Evolutionary conservation across 2,888 invertebrate species (phyloP), one percentile per base, ranked within the genome.

Genomic region (Microdon myrmicae): DNA sequence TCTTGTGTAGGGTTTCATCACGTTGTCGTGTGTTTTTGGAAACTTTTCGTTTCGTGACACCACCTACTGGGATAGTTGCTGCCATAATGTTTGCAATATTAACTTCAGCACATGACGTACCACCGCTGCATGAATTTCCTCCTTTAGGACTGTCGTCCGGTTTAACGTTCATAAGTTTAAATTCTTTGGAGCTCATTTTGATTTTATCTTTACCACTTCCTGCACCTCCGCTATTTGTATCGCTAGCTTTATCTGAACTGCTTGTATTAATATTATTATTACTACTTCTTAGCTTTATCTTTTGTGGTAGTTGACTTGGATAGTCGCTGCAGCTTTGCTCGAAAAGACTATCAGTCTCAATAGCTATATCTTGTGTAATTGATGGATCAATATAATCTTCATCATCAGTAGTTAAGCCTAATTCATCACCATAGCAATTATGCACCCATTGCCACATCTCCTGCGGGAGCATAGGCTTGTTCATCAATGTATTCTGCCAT

Each of bases 401-500:
- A 81, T 96, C 94, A 79, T 94, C 94, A 43, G 92, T 92, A 34
- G 94, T 94, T 75, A 96, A 84, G 31, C 96, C 96, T 69, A 96
- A 82, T 81, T 96, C 95, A 74, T 92, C 92, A 41, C 96, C 96
- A 82, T 97, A 97, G 75, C 90, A 91, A 72, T 89, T 87, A 82
- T 95, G 96, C 67, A 96, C 92, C 88, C 90, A 90, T 80, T 90
- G 88, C 93, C 93, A 93, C 80, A 93, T 86, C 81, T 94, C 92
- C 75, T 89, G 89, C 60, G 86, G 86, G 71, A 85, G 83, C 86
- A 92, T 88, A 35, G 87, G 90, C 84, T 94, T 90, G 79, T 93
- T 93, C 85, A 95, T 87, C 66, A 96, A 87, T 56, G 93, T 93
- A 83, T 94, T 95, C 83, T 96, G 96, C 96, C 96, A 97, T 70